Base-by-base conservation (phyloP, 2,797 vertebrate species). In the Coluber constrictor region DNA sequence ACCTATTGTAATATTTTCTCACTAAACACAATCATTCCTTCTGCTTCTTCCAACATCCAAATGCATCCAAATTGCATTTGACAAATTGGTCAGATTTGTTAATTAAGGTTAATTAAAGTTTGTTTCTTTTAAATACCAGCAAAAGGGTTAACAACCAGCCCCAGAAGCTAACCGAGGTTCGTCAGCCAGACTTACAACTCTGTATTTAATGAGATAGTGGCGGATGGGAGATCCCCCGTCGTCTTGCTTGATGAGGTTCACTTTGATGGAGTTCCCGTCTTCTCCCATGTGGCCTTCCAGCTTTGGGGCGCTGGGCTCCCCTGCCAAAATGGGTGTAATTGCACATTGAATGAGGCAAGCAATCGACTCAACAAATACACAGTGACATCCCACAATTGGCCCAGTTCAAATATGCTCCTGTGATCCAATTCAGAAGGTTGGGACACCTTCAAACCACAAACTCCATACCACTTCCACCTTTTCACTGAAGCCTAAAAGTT, bases 171-270 rank as follows among this genome's bases (percentile, higher is more conserved):
- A 29, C 3, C 9, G 0, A 32, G 16, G 29, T 29, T 16, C 25
- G 43, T 12, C n/a, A 32, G 43, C 66, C 60, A 88, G 94, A 99
- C 99, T 99, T 95, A 99, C 99, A 94, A 98, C 98, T 97, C 98
- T 98, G 96, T 99, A 99, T 93, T 97, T 98, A 97, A 99, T 97
- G 91, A 99, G 98, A 96, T 99, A 99, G 95, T 99, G 99, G 90
- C 98, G 97, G 95, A 99, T 99, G 5, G 99, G 98, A 6, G 98
- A 99, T 92, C 99, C 99, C 0, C 99, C 99, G 1, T 99, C 99
- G 4, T 99, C 99, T 97, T 99, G 99, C 97, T 99, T 99, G 97
- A 98, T 98, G n/a, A 98, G 95, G 87, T 98, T 98, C 94, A 99
- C 98, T 96, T 98, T 99, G 86, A 99, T 97, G 74, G 98, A 98